A percentile compares a stretch with the other conserved stretches of the same genome.
phyloP scores from a whole-genome alignment of 37 sponge, comb jelly and placozoan genomes.

The Bolinopsis microptera region DNA sequence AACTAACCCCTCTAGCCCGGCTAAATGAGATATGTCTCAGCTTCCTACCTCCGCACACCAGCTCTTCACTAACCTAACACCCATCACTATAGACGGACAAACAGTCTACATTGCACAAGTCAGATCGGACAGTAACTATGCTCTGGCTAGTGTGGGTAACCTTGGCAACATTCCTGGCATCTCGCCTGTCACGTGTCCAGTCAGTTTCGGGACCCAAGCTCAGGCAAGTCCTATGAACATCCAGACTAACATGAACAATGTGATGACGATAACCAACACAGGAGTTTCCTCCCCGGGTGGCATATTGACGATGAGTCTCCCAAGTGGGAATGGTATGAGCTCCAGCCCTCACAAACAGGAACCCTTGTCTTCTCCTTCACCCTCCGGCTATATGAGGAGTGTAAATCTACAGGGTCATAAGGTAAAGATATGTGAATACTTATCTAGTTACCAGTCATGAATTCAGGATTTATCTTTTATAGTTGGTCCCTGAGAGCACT shows the following conservation, averaged over 20 bases:
- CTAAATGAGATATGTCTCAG: slow-evolving; percentile 38
- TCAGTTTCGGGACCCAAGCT: background rate
- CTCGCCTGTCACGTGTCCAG: background rate
- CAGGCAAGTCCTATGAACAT: background rate
- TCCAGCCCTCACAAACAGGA: background rate
- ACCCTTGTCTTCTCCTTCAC: background rate
- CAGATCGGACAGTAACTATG: background rate
- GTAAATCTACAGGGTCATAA: background rate
- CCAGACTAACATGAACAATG: background rate
- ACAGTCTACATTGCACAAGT: slow-evolving; percentile 52
- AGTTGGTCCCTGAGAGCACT: too few species aligned
- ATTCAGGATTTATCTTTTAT: too few species aligned
- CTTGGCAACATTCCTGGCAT: background rate
- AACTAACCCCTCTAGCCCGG: too few species aligned
- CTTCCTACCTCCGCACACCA: background rate
- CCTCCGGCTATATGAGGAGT: background rate
- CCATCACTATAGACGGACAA: background rate
- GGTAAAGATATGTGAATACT: too few species aligned
- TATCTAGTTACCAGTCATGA: too few species aligned
- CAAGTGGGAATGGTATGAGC: background rate
- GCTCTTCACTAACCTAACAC: slow-evolving; percentile 13
- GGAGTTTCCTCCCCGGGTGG: background rate
- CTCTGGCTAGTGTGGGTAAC: background rate
- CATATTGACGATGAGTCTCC: background rate
- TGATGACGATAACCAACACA: background rate